A percentile compares a stretch with the other conserved stretches of the same genome.
phyloP scores from a whole-genome alignment of 2,888 invertebrate species.

The Aphodius granarius region DNA sequence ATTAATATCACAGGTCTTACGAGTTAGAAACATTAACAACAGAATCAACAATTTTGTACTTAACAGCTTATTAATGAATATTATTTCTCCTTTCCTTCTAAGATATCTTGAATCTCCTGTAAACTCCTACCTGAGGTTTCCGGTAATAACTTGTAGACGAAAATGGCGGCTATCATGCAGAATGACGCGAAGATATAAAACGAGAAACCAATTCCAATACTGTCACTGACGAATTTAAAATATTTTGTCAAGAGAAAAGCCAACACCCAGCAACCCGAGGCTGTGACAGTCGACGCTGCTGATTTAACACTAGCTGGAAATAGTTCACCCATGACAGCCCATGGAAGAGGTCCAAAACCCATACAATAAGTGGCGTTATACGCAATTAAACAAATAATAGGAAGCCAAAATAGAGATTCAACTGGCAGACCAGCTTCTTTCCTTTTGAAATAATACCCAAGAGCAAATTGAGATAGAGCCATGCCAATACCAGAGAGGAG shows the following conservation, averaged over 20 bases:
- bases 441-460: slow-evolving; percentile 57
- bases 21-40: background rate
- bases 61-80: background rate
- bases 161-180: slow-evolving; percentile 66
- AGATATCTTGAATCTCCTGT: slow-evolving; percentile 59
- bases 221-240: slow-evolving; percentile 60
- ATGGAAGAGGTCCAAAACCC: slow-evolving; percentile 75
- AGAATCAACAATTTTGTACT: background rate
- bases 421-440: slow-evolving; percentile 61
- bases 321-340: slow-evolving; percentile 80
- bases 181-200: slow-evolving; percentile 72
- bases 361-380: slow-evolving; percentile 75
- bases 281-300: slow-evolving; percentile 71
- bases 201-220: slow-evolving; percentile 63
- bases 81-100: slow-evolving; percentile 42
- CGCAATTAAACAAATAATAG: slow-evolving; percentile 68
- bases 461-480: slow-evolving; percentile 51
- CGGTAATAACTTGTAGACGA: slow-evolving; percentile 54
- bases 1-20: background rate
- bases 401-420: slow-evolving; percentile 62
- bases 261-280: slow-evolving; percentile 73
- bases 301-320: slow-evolving; percentile 77
- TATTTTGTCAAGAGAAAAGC: slow-evolving; percentile 74
- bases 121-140: slow-evolving; percentile 33
- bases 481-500: slow-evolving; percentile 72